Evolutionary conservation across 2,113 vertebrate genomes (phyloP), one percentile per base, ranked within the genome.

Genomic region (Ciconia stormi): DNA sequence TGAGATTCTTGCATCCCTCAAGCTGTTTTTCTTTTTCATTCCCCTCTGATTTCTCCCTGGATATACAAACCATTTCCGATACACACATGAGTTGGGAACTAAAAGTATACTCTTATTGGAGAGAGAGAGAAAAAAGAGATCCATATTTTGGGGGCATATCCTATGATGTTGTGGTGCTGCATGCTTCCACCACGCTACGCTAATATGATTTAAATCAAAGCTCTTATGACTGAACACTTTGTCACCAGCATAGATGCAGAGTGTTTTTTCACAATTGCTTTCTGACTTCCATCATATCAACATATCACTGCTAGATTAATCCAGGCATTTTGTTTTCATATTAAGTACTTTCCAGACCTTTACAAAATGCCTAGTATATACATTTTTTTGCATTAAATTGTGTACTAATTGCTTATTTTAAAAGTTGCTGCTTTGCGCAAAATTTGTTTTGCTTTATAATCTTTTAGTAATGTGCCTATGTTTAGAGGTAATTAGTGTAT

Each of bases 1-100:
- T 97, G 96, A 97, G 96, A 95, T 87, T 86, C 93, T 94, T 94
- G 90, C 96, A 95, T 85, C 91, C 94, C 86, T 96, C 81, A 92
- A 95, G 82, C 89, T 77, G 50, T 95, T 97, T 92, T 96, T 97
- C 82, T 95, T 97, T 97, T 90, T 94, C 85, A 91, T 93, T 95
- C 83, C 97, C 95, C 69, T 87, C 93, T 91, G 89, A 93, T 96
- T 94, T 96, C 83, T 95, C 53, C 90, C 73, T 97, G 96, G 92
- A 62, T 95, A 88, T 85, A 73, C 78, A 95, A 97, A 91, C 89
- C 82, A 93, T 90, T 95, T 94, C 84, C 36, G 23, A 96, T 79
- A 72, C 18, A 73, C n/a, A 21, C 27, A 58, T 9, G 32, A 92
- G 78, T 23, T 97, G 81, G 89, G 83, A 92, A 92, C 67, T 36